These are phyloP conservation scores for Sinelater perroti DNA, from an alignment of 2,888 invertebrate genomes.

Conservation along the genomic window DNA sequence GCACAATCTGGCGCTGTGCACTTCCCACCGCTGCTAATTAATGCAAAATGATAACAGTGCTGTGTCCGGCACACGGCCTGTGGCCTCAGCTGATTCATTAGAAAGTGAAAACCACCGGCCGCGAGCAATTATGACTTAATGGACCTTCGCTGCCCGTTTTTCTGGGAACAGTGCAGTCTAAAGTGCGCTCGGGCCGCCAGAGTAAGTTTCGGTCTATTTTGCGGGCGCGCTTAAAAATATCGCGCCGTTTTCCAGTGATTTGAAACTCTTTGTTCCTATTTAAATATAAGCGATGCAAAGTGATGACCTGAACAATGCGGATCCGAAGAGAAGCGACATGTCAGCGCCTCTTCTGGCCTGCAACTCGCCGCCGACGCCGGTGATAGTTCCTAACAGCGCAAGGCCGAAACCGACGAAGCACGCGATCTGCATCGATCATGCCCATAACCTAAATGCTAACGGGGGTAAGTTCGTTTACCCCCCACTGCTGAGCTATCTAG, in stretches of 20 bases:
- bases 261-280: not conserved
- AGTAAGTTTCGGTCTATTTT: not conserved
- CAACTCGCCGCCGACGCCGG: conserved; percentile 19
- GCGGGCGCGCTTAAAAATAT: not conserved
- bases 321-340: too few relatives aligned
- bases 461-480: conserved; percentile 20
- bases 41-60: too few relatives aligned
- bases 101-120: too few relatives aligned
- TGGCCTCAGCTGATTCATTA: too few relatives aligned
- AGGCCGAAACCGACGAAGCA: conserved; percentile 1
- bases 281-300: conserved; percentile 8
- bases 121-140: too few relatives aligned
- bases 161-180: conserved; percentile 1
- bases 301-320: conserved; percentile 1
- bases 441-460: conserved; percentile 14
- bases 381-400: not conserved
- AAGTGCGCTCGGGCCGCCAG: conserved; percentile 2
- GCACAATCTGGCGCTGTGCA: not conserved
- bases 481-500: conserved; percentile 24
- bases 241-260: conserved; percentile 4
- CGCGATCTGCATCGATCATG: conserved; percentile 21
- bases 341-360: conserved; percentile 24
- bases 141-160: too few relatives aligned
- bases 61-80: too few relatives aligned
- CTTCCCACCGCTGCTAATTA: conserved; percentile 3